phyloP scores from a whole-genome alignment of 2,888 invertebrate species.

The Leptarthrus brevirostris region DNA sequence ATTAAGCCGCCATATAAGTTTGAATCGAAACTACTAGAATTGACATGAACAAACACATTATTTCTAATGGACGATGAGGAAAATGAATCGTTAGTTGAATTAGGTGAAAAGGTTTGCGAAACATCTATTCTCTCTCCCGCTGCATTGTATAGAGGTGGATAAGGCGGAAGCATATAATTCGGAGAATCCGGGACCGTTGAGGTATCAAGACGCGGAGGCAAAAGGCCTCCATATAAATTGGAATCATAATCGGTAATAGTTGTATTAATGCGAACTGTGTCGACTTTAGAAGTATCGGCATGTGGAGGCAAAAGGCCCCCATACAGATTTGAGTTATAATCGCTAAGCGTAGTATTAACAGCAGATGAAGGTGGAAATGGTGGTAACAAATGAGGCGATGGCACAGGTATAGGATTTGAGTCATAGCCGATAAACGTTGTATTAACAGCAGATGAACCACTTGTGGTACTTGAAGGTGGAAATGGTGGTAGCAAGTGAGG shows the following conservation, averaged over 20 bases:
- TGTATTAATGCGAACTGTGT: neutral
- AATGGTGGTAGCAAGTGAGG: conserved; percentile 50
- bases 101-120: no score
- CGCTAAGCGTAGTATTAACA: no score
- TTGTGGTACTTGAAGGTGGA: neutral
- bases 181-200: conserved; percentile 1
- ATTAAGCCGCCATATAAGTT: conserved; percentile 56
- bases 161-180: conserved; percentile 3
- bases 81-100: neutral
- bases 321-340: no score
- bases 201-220: conserved; percentile 55
- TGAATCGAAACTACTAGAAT: conserved; percentile 36
- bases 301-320: no score
- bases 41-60: neutral
- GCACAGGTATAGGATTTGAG: no score
- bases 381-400: neutral
- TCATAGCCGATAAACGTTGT: no score
- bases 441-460: no score
- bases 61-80: neutral
- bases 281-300: no score
- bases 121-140: no score
- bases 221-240: conserved; percentile 56
- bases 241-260: conserved; percentile 44
- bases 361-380: no score
- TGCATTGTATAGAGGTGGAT: neutral